Conservation (phyloP, 2,797 vertebrate genomes). For the Cercopithecus mitis region DNA sequence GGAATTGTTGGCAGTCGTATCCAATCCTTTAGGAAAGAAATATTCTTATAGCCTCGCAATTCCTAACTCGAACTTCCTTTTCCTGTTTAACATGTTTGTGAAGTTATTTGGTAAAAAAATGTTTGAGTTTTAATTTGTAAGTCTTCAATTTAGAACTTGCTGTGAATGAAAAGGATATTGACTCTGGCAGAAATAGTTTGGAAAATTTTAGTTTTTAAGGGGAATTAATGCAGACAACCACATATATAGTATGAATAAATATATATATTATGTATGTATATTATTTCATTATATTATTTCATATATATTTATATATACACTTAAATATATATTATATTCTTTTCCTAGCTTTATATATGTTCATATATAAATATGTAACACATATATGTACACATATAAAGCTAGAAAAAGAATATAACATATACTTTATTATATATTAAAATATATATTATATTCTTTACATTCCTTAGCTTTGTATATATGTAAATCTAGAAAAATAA, state of each 20-base stretch:
- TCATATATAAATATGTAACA: background rate
- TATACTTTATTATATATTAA: background rate
- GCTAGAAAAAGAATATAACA: background rate
- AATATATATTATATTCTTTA: background rate
- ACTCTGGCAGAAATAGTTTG: conserved; percentile 3
- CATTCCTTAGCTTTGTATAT: background rate
- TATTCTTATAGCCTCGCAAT: conserved; percentile 40
- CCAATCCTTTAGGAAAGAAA: conserved; percentile 54
- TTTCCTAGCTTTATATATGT: background rate
- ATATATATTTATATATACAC: background rate
- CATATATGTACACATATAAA: background rate
- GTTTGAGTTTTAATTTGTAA: conserved; percentile 51
- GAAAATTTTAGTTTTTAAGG: conserved; percentile 6
- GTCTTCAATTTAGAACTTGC: conserved; percentile 21
- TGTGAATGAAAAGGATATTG: conserved; percentile 5
- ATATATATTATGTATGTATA: background rate
- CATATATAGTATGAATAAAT: background rate
- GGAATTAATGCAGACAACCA: background rate
- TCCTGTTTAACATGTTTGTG: conserved; percentile 50
- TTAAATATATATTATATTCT: background rate
- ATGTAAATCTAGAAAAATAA: conserved; percentile 27
- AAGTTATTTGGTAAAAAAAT: conserved; percentile 9
- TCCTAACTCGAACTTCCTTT: conserved; percentile 61
- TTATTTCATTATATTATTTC: background rate
- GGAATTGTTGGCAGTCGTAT: conserved; percentile 62